Evolutionary conservation across 2,797 vertebrate species (phyloP).

Genomic region (Heteromormyrus szaboi): DNA sequence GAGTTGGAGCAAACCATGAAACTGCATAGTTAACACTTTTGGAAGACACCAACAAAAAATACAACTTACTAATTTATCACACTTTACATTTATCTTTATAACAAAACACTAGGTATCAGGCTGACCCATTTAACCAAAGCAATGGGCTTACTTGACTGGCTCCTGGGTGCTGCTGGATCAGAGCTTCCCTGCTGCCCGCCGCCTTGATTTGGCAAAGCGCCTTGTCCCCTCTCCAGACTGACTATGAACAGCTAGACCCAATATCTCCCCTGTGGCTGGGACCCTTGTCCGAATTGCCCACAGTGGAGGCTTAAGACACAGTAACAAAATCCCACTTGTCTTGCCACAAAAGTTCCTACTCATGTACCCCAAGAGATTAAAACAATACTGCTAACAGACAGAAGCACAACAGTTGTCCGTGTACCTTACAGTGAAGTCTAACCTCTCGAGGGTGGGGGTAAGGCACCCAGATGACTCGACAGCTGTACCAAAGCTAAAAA

Average conservation of each 20-base stretch:
- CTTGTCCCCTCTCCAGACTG: slow-evolving; percentile 63
- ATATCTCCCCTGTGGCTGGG: slow-evolving; percentile 39
- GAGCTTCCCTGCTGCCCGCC: not conserved
- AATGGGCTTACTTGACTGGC: not conserved
- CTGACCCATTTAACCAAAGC: not conserved
- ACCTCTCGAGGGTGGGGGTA: not conserved
- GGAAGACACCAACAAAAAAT: not conserved
- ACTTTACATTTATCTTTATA: not conserved
- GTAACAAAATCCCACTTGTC: not conserved
- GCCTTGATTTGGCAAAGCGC: not conserved
- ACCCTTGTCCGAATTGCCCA: slow-evolving; percentile 32
- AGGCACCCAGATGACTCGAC: not conserved
- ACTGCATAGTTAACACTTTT: not conserved
- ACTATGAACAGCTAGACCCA: slow-evolving; percentile 55
- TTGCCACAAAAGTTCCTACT: not conserved
- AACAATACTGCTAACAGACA: not conserved
- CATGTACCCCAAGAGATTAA: not conserved
- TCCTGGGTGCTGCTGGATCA: not conserved
- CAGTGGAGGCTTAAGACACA: not conserved
- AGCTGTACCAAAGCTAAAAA: not conserved
- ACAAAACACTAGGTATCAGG: not conserved
- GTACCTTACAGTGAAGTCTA: not conserved
- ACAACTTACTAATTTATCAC: not conserved
- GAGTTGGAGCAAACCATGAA: not conserved
- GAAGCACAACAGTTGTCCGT: not conserved